Base-by-base conservation (phyloP, 2,888 invertebrate genomes). In the Megaustenia siamemsis region DNA sequence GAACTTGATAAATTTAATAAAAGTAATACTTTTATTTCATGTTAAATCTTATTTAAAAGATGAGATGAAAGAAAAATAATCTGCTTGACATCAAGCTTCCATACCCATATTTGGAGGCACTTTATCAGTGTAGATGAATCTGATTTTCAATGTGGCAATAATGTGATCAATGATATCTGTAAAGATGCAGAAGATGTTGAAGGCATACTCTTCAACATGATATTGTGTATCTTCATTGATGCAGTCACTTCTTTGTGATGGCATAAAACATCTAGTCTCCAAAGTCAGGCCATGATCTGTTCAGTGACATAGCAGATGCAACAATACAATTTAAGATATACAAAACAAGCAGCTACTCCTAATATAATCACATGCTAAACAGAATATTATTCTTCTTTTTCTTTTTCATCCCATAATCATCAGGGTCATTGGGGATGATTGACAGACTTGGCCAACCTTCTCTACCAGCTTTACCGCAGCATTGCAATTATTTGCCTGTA, bases 131-230 rank as follows among this genome's bases (percentile, higher is more conserved):
- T 89, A 82, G 21, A 88, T 85, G 35, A 88, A 87, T 12, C 85
- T 83, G 28, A 90, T 76, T 35, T 87, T 84, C 49, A 88, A 86
- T 68, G 89, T 87, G 32, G 79, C 80, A 56, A 91, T 83, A 53
- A 90, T 82, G 49, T 88, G 88, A 80, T 90, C 90, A 28, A 91
- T 87, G 56, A 89, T 82, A 81, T 91, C 91, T 6, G 87, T 87
- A 79, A 88, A 90, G 49, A 91, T 84, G 86, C 90, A 90, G 88
- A 90, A 91, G 15, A 90, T 86, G 73, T 90, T 89, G 88, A 89
- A 91, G 18, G 90, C 90, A 84, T 90, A 90, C 63, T 91, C 90
- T 60, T 87, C 83, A 18, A 91, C 90, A 82, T 90, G 87, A n/a
- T 49, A 71, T 69, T 53, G 69, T 21, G 88, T 86, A 60, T 88